Base-by-base conservation (phyloP, 1,140 invertebrate species). In the Babylonia areolata region DNA sequence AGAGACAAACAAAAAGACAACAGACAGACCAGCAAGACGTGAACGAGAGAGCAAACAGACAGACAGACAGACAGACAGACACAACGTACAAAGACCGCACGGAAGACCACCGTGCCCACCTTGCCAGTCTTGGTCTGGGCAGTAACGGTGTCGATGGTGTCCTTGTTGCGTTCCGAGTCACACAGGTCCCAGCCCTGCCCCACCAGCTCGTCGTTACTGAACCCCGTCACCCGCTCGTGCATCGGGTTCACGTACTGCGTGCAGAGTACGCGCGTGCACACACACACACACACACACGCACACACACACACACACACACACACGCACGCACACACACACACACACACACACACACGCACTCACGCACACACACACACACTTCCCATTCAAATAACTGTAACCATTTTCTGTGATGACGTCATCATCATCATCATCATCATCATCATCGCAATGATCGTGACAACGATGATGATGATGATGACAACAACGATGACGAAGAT, bases 191-290 rank as follows among this genome's bases (percentile, higher is more conserved):
- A 90, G 90, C 96, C 96, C 92, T 96, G 96, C 46, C 97, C 97
- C 20, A 97, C 94, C 71, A 98, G 95, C 91, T 98, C 97, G 11
- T 97, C 96, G 87, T 95, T 93, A 37, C 96, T 95, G 94, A 96
- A 97, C 1, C 97, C 97, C 78, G 97, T 95, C 75, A 97, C 93
- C 84, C 96, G 96, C 93, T 97, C 97, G 94, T 96, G 96, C 1
- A 97, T 95, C 91, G 96, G 96, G 93, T 98, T 98, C 78, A 97
- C 96, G 94, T 97, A 97, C 97, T 98, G 94, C 35, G 46, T 51
- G 46, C 46, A 51, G 46, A 6, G 20, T 23, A 64, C 58, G 28
- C 58, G 28, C 58, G 28, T 23, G 28, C 58, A 64, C 58, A 64
- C 58, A 64, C 9, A 64, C 58, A n/a, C 58, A 11, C 58, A n/a